These are phyloP conservation scores for Alligator mississippiensis DNA, from an alignment of 2,113 vertebrate genomes.

Conservation along the genomic window DNA sequence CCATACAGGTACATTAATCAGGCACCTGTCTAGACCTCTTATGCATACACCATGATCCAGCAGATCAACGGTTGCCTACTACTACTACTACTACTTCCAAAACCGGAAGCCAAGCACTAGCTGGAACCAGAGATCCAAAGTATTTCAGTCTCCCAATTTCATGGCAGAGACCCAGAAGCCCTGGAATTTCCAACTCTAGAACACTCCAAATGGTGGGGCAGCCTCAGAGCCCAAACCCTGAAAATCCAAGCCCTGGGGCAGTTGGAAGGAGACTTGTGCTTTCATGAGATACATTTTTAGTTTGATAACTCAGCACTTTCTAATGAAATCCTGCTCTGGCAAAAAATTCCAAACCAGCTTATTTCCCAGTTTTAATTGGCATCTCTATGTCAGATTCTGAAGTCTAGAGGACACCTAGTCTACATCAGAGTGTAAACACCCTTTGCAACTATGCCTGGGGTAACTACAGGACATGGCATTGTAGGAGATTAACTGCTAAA, in stretches of 20 bases:
- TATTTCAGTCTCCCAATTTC: background rate
- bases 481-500: no score
- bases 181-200: background rate
- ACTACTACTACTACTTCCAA: no score
- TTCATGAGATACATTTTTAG: background rate
- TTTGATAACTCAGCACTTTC: background rate
- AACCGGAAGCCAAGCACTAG: fast-evolving
- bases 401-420: background rate
- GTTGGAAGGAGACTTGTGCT: background rate
- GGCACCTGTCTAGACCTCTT: no score
- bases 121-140: background rate
- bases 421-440: background rate
- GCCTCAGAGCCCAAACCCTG: background rate
- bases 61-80: no score
- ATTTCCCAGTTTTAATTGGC: background rate
- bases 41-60: no score
- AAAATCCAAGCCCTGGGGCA: background rate
- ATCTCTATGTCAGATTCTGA: background rate
- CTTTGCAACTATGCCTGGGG: background rate
- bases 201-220: background rate
- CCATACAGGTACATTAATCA: no score
- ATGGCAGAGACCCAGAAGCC: background rate
- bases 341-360: background rate
- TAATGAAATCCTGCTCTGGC: background rate
- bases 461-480: background rate